phyloP scores from a whole-genome alignment of 2,797 vertebrate genomes.

The Molossus molossus region DNA sequence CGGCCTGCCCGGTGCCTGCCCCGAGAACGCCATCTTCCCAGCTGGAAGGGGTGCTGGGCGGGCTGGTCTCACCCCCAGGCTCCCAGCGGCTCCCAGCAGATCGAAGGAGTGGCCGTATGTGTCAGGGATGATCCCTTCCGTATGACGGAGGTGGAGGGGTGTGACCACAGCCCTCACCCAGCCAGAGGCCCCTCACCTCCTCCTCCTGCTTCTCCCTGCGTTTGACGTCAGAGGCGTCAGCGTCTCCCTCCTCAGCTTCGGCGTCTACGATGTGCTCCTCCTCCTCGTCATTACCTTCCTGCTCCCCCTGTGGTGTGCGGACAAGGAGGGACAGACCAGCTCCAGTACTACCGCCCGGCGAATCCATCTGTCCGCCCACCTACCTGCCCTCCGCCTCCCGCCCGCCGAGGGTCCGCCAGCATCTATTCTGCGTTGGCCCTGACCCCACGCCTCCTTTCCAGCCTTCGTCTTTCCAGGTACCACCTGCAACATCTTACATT shows the following conservation, averaged over 20 bases:
- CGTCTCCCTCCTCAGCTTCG: conserved; percentile 95
- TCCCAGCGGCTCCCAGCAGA: background rate
- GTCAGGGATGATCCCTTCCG: accelerated
- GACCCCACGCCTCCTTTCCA: background rate
- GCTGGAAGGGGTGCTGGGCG: background rate
- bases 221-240: conserved; percentile 95
- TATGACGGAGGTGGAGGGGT: background rate
- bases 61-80: background rate
- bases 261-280: conserved; percentile 92
- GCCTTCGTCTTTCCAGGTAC: background rate
- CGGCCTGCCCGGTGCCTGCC: background rate
- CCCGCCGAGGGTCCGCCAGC: accelerated
- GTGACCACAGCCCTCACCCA: background rate
- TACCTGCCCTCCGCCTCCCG: background rate
- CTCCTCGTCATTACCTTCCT: conserved; percentile 88
- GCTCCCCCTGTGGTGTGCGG: conserved; percentile 79
- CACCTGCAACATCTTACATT: background rate
- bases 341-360: background rate
- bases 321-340: background rate
- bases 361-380: background rate
- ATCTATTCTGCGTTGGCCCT: background rate
- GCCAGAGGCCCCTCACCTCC: conserved; percentile 91
- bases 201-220: conserved; percentile 95
- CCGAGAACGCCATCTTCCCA: background rate
- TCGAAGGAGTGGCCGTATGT: background rate